These are phyloP conservation scores for Ceratosolen fusciceps DNA, from an alignment of 1,140 invertebrate genomes.

Conservation along the genomic window DNA sequence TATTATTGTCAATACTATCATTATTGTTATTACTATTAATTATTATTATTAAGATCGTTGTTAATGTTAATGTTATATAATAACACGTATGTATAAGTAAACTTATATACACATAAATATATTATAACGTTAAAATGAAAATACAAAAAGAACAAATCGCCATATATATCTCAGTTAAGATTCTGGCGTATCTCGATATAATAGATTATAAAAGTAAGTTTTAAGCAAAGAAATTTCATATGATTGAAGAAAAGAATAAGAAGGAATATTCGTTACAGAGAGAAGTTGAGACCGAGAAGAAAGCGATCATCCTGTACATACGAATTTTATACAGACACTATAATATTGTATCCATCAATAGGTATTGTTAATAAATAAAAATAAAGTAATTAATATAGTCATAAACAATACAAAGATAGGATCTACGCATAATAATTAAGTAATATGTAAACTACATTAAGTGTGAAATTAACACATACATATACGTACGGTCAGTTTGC, in stretches of 20 bases:
- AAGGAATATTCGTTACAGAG: constrained; percentile 1
- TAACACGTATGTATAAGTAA: not conserved
- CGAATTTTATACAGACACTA: constrained; percentile 71
- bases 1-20: not conserved
- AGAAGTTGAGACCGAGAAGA: constrained; percentile 19
- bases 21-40: not conserved
- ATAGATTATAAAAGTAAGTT: constrained; percentile 34
- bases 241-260: not conserved
- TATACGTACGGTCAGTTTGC: too few species aligned
- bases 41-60: not conserved
- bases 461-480: constrained; percentile 23
- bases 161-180: constrained; percentile 34
- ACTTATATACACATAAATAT: constrained; percentile 38
- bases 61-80: constrained; percentile 17
- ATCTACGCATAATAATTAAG: constrained; percentile 50
- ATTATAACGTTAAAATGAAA: constrained; percentile 51
- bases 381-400: constrained; percentile 54
- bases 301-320: constrained; percentile 69
- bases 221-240: constrained; percentile 27
- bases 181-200: constrained; percentile 43
- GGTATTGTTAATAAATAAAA: constrained; percentile 61
- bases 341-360: constrained; percentile 68
- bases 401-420: constrained; percentile 58
- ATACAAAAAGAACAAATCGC: constrained; percentile 20
- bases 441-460: constrained; percentile 49